These are phyloP conservation scores for Prietella phreatophila DNA, from an alignment of 2,113 vertebrate genomes.

Conservation along the genomic window DNA sequence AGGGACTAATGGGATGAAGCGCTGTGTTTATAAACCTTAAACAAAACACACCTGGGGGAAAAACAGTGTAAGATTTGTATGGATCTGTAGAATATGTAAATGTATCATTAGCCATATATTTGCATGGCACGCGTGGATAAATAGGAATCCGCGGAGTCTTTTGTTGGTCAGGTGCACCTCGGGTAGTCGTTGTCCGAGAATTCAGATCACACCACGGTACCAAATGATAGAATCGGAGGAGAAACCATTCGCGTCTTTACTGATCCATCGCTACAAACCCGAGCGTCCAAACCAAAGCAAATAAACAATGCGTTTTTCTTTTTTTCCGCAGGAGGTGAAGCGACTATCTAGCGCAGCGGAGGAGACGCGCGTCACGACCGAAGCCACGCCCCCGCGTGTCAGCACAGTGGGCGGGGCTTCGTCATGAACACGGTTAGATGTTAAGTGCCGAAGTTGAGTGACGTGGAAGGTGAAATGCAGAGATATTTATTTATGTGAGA, in stretches of 20 bases:
- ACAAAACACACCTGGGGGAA: not conserved
- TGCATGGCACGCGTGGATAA: not conserved
- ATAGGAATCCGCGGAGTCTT: not conserved
- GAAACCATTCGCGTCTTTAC: not conserved
- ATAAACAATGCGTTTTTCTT: constrained; percentile 51
- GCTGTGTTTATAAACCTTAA: not conserved
- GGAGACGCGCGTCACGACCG: constrained; percentile 55
- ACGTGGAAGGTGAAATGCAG: not conserved
- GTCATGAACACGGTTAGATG: not conserved
- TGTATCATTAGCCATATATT: not conserved
- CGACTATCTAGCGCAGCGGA: constrained; percentile 41
- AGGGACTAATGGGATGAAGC: not conserved
- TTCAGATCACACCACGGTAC: not conserved
- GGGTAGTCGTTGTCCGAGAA: not conserved
- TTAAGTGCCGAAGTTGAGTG: not conserved
- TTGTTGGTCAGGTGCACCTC: constrained; percentile 11
- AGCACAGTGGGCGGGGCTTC: constrained; percentile 47
- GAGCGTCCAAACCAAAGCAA: constrained; percentile 32
- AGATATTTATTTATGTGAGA: no score
- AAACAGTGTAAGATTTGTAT: not conserved
- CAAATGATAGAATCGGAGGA: not conserved
- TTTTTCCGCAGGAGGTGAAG: not conserved
- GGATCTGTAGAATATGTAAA: not conserved
- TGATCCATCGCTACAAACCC: not conserved
- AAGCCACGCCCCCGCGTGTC: constrained; percentile 59